Conservation (phyloP, 1,140 invertebrate species). For the Drosophila rufa region DNA sequence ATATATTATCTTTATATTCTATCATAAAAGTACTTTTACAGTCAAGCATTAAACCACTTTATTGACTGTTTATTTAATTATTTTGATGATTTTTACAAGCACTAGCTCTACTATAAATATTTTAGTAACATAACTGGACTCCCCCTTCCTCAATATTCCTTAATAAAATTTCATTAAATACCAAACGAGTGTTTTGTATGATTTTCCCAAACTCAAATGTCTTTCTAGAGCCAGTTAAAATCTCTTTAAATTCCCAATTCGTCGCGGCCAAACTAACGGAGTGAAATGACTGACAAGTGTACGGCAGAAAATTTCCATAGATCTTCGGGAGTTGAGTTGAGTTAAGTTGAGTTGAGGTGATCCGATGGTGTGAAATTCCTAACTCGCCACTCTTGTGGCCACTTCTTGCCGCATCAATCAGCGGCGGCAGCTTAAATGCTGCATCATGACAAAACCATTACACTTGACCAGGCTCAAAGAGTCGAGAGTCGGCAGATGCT, state of each 20-base stretch:
- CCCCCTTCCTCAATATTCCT: background rate
- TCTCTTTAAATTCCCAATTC: conserved; percentile 37
- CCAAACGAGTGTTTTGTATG: background rate
- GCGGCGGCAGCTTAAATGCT: conserved; percentile 80
- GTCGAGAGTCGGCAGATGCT: conserved; percentile 72
- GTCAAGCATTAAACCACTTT: no score
- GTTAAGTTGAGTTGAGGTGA: conserved; percentile 3
- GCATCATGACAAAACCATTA: conserved; percentile 83
- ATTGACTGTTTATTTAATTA: no score
- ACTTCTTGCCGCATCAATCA: conserved; percentile 75
- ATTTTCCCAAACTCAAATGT: conserved; percentile 2
- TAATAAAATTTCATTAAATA: background rate
- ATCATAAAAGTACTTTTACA: no score
- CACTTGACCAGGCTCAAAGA: conserved; percentile 71
- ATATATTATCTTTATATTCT: background rate
- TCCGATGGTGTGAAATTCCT: conserved; percentile 75
- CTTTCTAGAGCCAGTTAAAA: background rate
- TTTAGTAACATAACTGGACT: background rate
- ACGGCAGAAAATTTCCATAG: conserved; percentile 68
- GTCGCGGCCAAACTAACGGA: conserved; percentile 23
- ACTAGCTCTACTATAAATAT: no score
- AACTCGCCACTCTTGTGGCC: conserved; percentile 73
- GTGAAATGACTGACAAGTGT: conserved; percentile 57
- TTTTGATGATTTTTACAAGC: no score
- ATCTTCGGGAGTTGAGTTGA: conserved; percentile 16